Conservation (phyloP, 2,797 vertebrate genomes). For the Cynopterus sphinx region DNA sequence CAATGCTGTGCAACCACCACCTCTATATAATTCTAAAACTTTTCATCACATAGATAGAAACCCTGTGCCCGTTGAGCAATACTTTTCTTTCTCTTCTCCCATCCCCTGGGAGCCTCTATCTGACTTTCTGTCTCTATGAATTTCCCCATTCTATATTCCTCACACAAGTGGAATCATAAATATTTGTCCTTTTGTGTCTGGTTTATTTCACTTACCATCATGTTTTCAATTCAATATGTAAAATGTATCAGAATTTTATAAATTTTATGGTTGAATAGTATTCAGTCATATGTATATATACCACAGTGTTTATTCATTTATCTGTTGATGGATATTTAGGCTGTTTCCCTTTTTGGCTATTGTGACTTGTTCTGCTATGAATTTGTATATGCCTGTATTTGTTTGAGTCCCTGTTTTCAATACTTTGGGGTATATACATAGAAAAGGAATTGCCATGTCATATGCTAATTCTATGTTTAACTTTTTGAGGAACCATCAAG, state of each 20-base stretch:
- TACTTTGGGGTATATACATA: background rate
- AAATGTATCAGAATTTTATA: background rate
- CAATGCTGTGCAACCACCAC: fast-evolving
- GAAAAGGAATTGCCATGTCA: background rate
- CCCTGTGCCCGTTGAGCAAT: too few relatives aligned
- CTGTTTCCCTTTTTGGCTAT: background rate
- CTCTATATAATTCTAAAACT: background rate
- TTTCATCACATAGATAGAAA: background rate
- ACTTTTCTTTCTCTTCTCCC: background rate
- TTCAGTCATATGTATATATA: background rate
- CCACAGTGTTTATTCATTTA: background rate
- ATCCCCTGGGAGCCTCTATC: background rate
- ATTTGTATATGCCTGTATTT: background rate
- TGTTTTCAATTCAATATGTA: background rate
- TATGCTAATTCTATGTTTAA: background rate
- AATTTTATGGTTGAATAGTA: background rate
- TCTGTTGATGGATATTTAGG: background rate
- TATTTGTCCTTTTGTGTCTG: background rate
- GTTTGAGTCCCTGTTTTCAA: background rate
- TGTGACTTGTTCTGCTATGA: background rate
- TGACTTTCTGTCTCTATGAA: background rate
- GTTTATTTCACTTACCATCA: background rate
- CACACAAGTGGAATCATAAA: background rate
- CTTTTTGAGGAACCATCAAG: background rate
- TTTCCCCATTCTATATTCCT: background rate